Evolutionary conservation across 2,888 invertebrate species (phyloP).

Genomic region (Celastrina argiolus): DNA sequence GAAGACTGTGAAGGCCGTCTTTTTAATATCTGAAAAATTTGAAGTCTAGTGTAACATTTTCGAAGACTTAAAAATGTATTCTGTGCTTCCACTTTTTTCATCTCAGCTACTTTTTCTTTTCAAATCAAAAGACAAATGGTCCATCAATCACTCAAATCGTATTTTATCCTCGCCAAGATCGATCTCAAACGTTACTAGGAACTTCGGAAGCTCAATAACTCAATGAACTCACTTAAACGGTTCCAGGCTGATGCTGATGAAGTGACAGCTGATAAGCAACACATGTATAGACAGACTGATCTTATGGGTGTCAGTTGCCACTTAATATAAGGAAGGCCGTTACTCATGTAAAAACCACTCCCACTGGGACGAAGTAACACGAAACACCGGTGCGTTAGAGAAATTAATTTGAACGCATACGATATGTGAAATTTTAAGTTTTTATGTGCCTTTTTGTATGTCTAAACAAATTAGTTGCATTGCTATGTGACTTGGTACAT

Average conservation of each 20-base stretch:
- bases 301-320: conserved; percentile 17
- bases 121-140: too few relatives aligned
- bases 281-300: neutral
- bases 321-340: conserved; percentile 17
- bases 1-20: too few relatives aligned
- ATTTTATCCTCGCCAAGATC: too few relatives aligned
- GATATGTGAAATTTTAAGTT: neutral
- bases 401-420: conserved; percentile 2
- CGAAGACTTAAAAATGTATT: too few relatives aligned
- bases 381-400: neutral
- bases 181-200: too few relatives aligned
- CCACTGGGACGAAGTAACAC: neutral
- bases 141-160: too few relatives aligned
- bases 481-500: neutral
- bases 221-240: too few relatives aligned
- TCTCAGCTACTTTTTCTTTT: too few relatives aligned
- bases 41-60: too few relatives aligned
- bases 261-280: conserved; percentile 12
- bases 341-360: conserved; percentile 12
- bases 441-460: neutral
- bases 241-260: neutral
- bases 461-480: conserved; percentile 1
- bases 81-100: too few relatives aligned
- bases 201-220: too few relatives aligned
- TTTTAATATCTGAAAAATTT: too few relatives aligned